Conservation (phyloP, 2,113 vertebrate genomes). For the Bagarius yarrelli region DNA sequence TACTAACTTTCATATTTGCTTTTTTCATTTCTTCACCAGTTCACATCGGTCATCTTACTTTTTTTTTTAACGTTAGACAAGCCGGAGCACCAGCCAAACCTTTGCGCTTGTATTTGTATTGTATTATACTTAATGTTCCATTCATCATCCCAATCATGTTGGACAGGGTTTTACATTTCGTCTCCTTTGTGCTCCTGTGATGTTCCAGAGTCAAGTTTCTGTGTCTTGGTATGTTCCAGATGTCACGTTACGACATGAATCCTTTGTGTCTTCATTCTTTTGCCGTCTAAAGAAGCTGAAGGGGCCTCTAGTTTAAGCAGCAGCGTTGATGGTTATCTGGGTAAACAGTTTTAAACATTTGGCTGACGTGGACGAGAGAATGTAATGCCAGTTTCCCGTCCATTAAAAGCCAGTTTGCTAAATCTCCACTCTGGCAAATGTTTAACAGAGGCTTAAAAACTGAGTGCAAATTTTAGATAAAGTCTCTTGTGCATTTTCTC, state of each 20-base stretch:
- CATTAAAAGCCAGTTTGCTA: conserved; percentile 39
- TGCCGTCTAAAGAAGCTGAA: neutral
- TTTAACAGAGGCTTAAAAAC: conserved; percentile 44
- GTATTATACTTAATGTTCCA: neutral
- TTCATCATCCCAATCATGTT: neutral
- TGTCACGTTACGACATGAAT: conserved; percentile 20
- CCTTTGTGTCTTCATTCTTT: neutral
- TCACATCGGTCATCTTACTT: conserved; percentile 12
- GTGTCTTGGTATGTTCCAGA: conserved; percentile 22
- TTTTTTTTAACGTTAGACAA: neutral
- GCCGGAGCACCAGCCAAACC: neutral
- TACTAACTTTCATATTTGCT: neutral
- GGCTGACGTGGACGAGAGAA: conserved; percentile 10
- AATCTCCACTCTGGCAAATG: conserved; percentile 23
- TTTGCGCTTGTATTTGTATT: neutral
- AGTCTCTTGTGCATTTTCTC: neutral
- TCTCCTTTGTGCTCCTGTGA: neutral
- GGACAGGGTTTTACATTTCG: neutral
- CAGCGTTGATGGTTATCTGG: conserved; percentile 35
- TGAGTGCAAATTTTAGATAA: conserved; percentile 19
- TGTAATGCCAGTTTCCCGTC: conserved; percentile 14
- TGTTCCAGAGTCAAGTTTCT: conserved; percentile 23
- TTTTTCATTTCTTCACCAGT: conserved; percentile 1
- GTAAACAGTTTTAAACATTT: conserved; percentile 44
- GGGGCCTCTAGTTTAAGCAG: conserved; percentile 31